phyloP scores from a whole-genome alignment of 2,888 invertebrate genomes.

The Brachynemurus nebulosus region DNA sequence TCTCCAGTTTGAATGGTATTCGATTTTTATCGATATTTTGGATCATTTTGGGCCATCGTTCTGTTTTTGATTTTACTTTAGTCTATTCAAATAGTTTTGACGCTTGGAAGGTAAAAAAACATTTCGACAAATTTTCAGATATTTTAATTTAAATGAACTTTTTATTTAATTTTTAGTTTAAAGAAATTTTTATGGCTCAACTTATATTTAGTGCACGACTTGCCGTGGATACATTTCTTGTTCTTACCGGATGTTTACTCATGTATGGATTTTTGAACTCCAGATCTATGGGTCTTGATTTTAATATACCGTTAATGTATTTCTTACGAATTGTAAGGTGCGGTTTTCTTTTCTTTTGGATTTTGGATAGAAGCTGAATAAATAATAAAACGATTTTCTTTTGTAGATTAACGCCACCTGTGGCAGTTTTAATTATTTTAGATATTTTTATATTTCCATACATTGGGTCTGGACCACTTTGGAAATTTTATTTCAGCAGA shows the following conservation, averaged over 20 bases:
- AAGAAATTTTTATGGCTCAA: not conserved
- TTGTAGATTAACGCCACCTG: not conserved
- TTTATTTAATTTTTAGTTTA: not conserved
- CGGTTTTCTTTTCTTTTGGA: not conserved
- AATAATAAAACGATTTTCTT: not conserved
- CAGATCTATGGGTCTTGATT: not conserved
- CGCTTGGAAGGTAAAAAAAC: not conserved
- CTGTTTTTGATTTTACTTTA: not conserved
- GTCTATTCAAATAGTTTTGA: not conserved
- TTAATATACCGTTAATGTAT: not conserved
- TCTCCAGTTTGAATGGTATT: not conserved
- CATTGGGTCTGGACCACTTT: not conserved
- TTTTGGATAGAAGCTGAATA: not conserved
- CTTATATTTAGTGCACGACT: not conserved
- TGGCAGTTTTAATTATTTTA: not conserved
- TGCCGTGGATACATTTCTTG: not conserved
- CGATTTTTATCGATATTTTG: not conserved
- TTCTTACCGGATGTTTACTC: not conserved
- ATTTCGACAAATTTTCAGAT: too few species aligned
- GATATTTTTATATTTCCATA: not conserved
- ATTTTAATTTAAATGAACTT: too few species aligned
- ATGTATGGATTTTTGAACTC: not conserved
- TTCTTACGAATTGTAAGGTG: not conserved
- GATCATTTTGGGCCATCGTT: not conserved
- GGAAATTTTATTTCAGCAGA: not conserved